Percentiles rank a stretch among this genome's conserved stretches.
Evolutionary conservation across 2,888 invertebrate genomes (phyloP).

Genomic region (Ennomos fuscantarius): DNA sequence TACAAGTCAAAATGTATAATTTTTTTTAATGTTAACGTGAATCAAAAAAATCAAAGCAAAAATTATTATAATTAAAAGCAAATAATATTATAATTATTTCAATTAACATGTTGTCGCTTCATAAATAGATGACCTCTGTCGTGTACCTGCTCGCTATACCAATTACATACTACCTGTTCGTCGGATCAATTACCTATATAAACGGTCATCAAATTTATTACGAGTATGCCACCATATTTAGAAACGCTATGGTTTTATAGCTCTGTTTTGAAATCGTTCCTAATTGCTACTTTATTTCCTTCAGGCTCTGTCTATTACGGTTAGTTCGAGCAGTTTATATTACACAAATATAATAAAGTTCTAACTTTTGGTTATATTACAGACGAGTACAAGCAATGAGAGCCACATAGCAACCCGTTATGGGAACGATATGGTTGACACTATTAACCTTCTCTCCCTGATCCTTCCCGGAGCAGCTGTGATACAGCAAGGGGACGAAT

Average conservation of each 20-base stretch:
- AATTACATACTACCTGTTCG: background rate
- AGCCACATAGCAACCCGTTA: conserved; percentile 85
- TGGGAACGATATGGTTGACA: conserved; percentile 87
- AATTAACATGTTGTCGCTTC: no score
- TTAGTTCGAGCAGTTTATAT: no score
- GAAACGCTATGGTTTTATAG: conserved; percentile 7
- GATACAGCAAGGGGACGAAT: conserved; percentile 93
- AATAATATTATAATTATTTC: no score
- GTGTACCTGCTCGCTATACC: no score
- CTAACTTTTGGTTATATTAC: conserved; percentile 33
- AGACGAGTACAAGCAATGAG: conserved; percentile 63
- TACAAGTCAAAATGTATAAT: no score
- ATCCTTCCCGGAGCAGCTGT: conserved; percentile 90
- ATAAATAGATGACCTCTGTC: no score
- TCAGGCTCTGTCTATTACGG: background rate
- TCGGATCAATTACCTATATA: conserved; percentile 23
- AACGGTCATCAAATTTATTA: conserved; percentile 25
- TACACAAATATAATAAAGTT: no score
- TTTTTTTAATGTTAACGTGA: no score
- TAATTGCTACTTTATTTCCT: conserved; percentile 7
- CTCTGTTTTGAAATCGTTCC: conserved; percentile 14
- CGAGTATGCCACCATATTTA: conserved; percentile 14
- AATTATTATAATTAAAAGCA: no score
- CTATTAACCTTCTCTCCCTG: conserved; percentile 88
- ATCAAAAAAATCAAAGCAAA: no score